A percentile compares a stretch with the other conserved stretches of the same genome.
Evolutionary conservation across 2,888 invertebrate species (phyloP).

Genomic region (Argyresthia albistria): DNA sequence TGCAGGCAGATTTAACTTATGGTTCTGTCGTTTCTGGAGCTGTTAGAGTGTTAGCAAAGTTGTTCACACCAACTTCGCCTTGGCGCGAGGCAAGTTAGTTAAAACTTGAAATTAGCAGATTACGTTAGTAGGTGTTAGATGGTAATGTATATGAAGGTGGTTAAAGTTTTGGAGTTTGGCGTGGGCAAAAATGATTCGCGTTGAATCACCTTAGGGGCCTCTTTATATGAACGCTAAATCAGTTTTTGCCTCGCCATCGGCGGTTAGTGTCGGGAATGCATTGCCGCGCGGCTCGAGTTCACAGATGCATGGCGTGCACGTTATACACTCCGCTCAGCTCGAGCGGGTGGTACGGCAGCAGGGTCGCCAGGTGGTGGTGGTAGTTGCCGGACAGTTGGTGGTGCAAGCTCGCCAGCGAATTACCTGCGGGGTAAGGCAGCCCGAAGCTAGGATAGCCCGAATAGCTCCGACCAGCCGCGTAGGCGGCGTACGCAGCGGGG

Average conservation of each 20-base stretch:
- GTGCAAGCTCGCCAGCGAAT: constrained; percentile 86
- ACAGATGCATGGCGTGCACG: constrained; percentile 86
- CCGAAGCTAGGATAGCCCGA: constrained; percentile 98
- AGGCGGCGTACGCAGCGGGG: constrained; percentile 96
- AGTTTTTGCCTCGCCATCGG: constrained; percentile 22
- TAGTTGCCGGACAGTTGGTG: constrained; percentile 76
- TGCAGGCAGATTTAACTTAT: constrained; percentile 59
- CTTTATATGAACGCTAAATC: too few relatives aligned
- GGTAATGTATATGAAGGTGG: constrained; percentile 1
- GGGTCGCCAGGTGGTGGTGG: constrained; percentile 75
- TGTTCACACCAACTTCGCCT: constrained; percentile 59
- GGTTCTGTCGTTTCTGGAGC: constrained; percentile 67
- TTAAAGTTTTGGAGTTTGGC: constrained; percentile 4
- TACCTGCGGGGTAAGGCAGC: constrained; percentile 98
- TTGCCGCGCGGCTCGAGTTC: constrained; percentile 72
- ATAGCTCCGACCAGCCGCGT: constrained; percentile 96
- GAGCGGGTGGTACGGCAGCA: constrained; percentile 78
- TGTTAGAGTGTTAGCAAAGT: constrained; percentile 66
- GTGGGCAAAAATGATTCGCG: background rate
- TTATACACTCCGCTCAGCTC: constrained; percentile 77
- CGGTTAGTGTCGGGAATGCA: constrained; percentile 62
- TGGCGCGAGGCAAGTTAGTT: constrained; percentile 41
- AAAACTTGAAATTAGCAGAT: constrained; percentile 28
- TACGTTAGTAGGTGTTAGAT: constrained; percentile 3
- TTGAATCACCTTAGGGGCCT: background rate